phyloP scores from a whole-genome alignment of 2,797 vertebrate genomes.

The Melanotaenia parkinsoni region DNA sequence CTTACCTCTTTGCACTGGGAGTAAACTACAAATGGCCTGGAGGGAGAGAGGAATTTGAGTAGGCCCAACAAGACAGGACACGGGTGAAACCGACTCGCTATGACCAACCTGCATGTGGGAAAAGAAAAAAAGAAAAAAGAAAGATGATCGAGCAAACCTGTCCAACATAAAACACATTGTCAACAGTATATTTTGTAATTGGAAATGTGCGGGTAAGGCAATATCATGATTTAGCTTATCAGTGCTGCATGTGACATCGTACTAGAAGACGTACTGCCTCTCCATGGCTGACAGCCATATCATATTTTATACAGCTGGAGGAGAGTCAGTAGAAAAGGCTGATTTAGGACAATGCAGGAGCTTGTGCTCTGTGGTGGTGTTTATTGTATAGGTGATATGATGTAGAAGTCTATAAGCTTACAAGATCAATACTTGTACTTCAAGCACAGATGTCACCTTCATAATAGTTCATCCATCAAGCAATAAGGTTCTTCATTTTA shows the following conservation, averaged over 20 bases:
- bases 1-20: conserved; percentile 97
- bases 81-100: conserved; percentile 94
- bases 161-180: conserved; percentile 29
- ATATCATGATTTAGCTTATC: conserved; percentile 20
- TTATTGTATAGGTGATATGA: conserved; percentile 39
- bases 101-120: conserved; percentile 86
- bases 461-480: conserved; percentile 45
- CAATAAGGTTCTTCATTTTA: conserved; percentile 32
- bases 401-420: conserved; percentile 37
- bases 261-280: conserved; percentile 11
- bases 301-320: conserved; percentile 24
- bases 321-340: conserved; percentile 30
- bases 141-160: conserved; percentile 56
- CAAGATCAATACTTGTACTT: conserved; percentile 56
- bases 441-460: conserved; percentile 33
- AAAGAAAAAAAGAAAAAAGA: conserved; percentile 49
- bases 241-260: conserved; percentile 3
- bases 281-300: not conserved
- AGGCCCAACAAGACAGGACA: conserved; percentile 87
- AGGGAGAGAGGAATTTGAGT: conserved; percentile 92
- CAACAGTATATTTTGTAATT: conserved; percentile 29
- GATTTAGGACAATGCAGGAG: conserved; percentile 49
- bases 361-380: conserved; percentile 17
- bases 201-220: conserved; percentile 27
- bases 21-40: conserved; percentile 95